These are phyloP conservation scores for Lithodes maja DNA, from an alignment of 2,888 invertebrate species.

Conservation along the genomic window DNA sequence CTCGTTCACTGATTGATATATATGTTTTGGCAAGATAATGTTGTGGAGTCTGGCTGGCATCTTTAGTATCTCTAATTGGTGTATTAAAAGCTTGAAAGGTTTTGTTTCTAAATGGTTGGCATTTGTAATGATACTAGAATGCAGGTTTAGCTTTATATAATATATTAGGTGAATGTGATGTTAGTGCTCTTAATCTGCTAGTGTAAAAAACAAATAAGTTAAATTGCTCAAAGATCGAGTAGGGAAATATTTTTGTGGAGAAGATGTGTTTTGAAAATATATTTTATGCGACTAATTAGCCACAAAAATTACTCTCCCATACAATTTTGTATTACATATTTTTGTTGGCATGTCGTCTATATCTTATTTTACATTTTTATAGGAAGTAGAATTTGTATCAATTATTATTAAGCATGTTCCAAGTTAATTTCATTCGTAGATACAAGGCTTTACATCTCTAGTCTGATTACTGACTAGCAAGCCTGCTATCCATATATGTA, in stretches of 20 bases:
- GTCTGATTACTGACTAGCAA: background rate
- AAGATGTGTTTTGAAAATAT: background rate
- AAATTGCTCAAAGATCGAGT: background rate
- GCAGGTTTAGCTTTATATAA: background rate
- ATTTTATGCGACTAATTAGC: background rate
- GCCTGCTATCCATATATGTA: background rate
- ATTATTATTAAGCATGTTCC: background rate
- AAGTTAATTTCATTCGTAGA: background rate
- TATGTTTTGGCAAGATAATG: background rate
- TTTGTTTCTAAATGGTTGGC: background rate
- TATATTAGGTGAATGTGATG: background rate
- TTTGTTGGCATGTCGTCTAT: background rate
- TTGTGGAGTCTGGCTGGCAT: background rate
- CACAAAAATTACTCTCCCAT: background rate
- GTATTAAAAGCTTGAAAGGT: background rate
- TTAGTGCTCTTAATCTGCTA: too few relatives aligned
- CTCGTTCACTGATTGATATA: background rate
- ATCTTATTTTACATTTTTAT: background rate
- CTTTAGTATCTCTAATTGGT: background rate
- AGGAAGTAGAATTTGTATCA: background rate
- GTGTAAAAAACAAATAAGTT: too few relatives aligned
- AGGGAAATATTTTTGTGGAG: conserved; percentile 2
- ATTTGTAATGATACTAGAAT: background rate
- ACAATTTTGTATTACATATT: background rate
- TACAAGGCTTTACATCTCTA: background rate